Conservation (phyloP, 37 sponge, comb jelly and placozoan species). For the Halisarca cf. caerulea region DNA sequence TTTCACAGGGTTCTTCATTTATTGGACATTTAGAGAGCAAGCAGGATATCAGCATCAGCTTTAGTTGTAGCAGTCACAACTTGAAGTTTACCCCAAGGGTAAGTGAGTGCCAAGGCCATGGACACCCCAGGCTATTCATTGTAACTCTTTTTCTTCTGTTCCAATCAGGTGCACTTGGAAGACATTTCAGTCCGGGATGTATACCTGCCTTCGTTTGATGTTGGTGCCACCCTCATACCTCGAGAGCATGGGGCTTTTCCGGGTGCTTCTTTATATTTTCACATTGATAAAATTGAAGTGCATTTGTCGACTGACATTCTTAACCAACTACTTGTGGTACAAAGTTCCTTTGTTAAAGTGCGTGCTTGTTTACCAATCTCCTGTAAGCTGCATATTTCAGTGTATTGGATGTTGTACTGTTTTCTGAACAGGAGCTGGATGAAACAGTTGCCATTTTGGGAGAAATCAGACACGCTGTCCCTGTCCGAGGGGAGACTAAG, state of each 20-base stretch:
- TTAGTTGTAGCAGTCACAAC: constrained; percentile 42
- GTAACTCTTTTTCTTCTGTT: too few species aligned
- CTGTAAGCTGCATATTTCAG: too few species aligned
- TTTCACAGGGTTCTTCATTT: constrained; percentile 29
- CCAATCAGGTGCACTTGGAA: constrained; percentile 43
- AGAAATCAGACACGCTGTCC: constrained; percentile 7
- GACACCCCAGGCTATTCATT: too few species aligned
- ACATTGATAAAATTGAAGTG: constrained; percentile 58
- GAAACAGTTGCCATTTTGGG: constrained; percentile 5
- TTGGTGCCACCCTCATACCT: constrained; percentile 35
- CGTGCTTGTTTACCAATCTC: not conserved
- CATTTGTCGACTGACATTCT: constrained; percentile 74
- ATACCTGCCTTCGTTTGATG: constrained; percentile 46
- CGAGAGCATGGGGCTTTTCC: constrained; percentile 22
- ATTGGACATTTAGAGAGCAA: constrained; percentile 33
- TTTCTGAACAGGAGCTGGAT: constrained; percentile 5
- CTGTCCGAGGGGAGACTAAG: not conserved
- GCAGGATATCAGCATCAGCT: constrained; percentile 26
- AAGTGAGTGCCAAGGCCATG: not conserved
- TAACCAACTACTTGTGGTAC: constrained; percentile 74
- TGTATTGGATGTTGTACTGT: not conserved
- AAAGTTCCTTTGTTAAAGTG: constrained; percentile 79
- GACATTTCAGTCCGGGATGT: constrained; percentile 57
- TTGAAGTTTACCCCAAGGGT: constrained; percentile 59
- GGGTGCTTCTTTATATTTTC: constrained; percentile 29